Conservation (phyloP, 2,888 invertebrate species). For the Tenthredo livida region DNA sequence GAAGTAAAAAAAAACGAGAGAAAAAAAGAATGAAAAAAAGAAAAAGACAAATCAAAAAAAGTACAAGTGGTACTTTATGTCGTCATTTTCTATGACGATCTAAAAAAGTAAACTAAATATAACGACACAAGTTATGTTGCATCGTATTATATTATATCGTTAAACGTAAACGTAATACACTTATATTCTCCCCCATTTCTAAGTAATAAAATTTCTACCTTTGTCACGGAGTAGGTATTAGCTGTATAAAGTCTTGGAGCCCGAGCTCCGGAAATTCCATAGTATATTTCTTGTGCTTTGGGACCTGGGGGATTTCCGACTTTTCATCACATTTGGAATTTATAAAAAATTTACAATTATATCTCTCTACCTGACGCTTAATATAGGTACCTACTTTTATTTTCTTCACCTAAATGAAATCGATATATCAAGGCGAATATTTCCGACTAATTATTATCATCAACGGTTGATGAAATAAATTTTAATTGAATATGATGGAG, state of each 20-base stretch:
- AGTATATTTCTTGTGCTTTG: not conserved
- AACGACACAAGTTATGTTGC: not conserved
- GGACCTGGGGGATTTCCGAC: not conserved
- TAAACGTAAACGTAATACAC: constrained; percentile 10
- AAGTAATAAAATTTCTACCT: constrained; percentile 18
- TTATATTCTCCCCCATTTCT: constrained; percentile 1
- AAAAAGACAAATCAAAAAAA: not conserved
- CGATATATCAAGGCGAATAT: no score
- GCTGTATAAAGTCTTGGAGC: not conserved
- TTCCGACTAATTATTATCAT: no score
- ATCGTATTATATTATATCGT: not conserved
- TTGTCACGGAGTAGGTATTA: constrained; percentile 4
- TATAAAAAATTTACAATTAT: not conserved
- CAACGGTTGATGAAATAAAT: no score
- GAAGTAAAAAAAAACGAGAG: no score
- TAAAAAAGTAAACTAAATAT: not conserved
- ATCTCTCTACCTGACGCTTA: not conserved
- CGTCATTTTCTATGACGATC: not conserved
- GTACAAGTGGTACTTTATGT: not conserved
- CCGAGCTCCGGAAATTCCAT: not conserved
- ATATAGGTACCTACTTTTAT: no score
- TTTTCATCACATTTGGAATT: constrained; percentile 11
- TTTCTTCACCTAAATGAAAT: no score
- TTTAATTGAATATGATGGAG: no score
- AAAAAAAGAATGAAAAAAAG: not conserved